Percentiles rank a stretch among this genome's conserved stretches.
Conservation (phyloP, 30 jellyfish, hydroid and myxozoan species). For the Hydractinia symbiolongicarpus region DNA sequence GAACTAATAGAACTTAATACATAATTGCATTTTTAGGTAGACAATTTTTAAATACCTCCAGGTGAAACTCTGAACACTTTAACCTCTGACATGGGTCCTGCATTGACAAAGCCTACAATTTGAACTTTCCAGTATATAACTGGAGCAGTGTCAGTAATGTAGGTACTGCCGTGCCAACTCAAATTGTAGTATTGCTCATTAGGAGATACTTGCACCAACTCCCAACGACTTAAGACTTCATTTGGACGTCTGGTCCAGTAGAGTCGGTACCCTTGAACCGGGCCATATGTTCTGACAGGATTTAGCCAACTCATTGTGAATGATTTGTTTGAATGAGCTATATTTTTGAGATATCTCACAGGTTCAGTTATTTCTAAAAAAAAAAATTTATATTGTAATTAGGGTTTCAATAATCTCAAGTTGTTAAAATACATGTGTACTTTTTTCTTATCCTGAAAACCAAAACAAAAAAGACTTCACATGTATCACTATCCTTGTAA, state of each 20-base stretch:
- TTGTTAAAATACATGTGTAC: too few relatives aligned
- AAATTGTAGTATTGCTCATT: constrained; percentile 38
- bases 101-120: constrained; percentile 51
- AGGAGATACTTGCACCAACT: neutral
- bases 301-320: constrained; percentile 35
- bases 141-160: constrained; percentile 13
- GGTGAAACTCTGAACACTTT: constrained; percentile 33
- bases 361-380: constrained; percentile 17
- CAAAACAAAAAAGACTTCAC: too few relatives aligned
- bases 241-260: constrained; percentile 24
- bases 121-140: constrained; percentile 59
- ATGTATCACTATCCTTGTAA: too few relatives aligned
- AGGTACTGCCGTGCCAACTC: constrained; percentile 17
- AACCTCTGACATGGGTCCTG: constrained; percentile 65
- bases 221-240: constrained; percentile 23
- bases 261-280: constrained; percentile 12
- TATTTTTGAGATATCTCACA: constrained; percentile 25
- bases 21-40: too few relatives aligned
- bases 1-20: too few relatives aligned
- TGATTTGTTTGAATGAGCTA: constrained; percentile 29
- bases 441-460: too few relatives aligned
- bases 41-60: constrained; percentile 18
- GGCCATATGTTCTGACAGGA: constrained; percentile 21
- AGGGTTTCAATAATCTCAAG: too few relatives aligned
- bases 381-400: neutral